Percentiles rank a stretch among this genome's conserved stretches.
These are phyloP conservation scores for Clarias laeviceps DNA, from an alignment of 2,797 vertebrate species.

Conservation along the genomic window DNA sequence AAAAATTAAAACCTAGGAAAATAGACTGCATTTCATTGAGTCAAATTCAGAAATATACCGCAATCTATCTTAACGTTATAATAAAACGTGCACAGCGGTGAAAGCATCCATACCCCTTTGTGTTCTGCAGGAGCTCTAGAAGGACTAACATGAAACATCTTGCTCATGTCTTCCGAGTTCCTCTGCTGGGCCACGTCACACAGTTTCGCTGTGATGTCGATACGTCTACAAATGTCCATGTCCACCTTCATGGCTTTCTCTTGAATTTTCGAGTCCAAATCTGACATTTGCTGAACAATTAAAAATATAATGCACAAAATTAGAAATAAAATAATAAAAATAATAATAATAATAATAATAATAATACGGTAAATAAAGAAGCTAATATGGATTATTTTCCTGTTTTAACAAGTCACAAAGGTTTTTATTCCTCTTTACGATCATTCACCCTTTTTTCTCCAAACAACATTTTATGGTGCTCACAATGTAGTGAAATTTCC, in stretches of 20 bases:
- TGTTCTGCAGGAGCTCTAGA: constrained; percentile 71
- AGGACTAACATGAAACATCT: constrained; percentile 90
- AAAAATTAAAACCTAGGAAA: neutral
- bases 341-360: neutral
- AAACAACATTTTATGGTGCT: neutral
- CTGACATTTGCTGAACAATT: constrained; percentile 89
- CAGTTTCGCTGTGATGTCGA: constrained; percentile 98
- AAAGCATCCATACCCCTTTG: constrained; percentile 48
- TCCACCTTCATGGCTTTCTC: constrained; percentile 98
- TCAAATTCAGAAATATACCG: neutral
- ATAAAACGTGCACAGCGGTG: neutral
- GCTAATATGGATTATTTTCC: neutral
- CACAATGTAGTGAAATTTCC: neutral
- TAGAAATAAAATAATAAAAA: neutral
- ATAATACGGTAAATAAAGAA: neutral
- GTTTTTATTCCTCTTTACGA: neutral
- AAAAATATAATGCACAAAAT: neutral
- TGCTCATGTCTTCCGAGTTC: constrained; percentile 97
- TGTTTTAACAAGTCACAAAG: neutral
- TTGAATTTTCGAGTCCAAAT: constrained; percentile 98
- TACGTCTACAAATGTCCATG: constrained; percentile 99
- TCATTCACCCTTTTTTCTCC: neutral
- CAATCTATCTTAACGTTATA: neutral
- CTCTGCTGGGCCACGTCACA: constrained; percentile 99
- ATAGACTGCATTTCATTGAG: neutral